Conservation (phyloP, 2,797 vertebrate genomes). For the Anabas testudineus region DNA sequence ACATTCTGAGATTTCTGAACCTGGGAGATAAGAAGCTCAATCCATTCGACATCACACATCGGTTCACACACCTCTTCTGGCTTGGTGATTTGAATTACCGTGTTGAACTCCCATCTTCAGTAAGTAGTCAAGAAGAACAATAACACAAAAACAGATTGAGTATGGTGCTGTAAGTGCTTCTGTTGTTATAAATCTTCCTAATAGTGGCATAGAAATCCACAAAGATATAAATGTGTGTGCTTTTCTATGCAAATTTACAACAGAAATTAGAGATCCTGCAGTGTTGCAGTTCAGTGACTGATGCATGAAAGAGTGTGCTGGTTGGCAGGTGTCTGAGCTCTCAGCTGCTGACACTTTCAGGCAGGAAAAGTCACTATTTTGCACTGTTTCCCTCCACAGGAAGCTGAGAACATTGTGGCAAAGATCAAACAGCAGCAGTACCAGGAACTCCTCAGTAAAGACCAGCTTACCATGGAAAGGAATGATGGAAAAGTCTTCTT, state of each 20-base stretch:
- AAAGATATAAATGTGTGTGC: too few relatives aligned
- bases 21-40: conserved; percentile 96
- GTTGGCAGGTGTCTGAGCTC: conserved; percentile 50
- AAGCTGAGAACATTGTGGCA: conserved; percentile 94
- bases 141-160: background rate
- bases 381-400: conserved; percentile 84
- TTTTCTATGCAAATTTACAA: background rate
- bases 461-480: conserved; percentile 93
- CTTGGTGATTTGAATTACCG: conserved; percentile 98
- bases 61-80: conserved; percentile 98
- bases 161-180: background rate
- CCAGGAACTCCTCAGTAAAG: conserved; percentile 89
- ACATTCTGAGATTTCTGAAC: conserved; percentile 94
- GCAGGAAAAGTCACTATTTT: conserved; percentile 62
- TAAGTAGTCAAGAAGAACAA: conserved; percentile 64
- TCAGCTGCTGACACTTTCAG: conserved; percentile 46
- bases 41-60: conserved; percentile 95
- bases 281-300: background rate
- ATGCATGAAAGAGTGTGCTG: conserved; percentile 22
- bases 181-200: background rate
- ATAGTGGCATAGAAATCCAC: background rate
- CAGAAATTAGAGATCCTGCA: background rate
- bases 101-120: conserved; percentile 88
- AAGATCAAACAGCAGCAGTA: conserved; percentile 98
- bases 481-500: conserved; percentile 92